Base-by-base conservation (phyloP, 1,140 invertebrate genomes). In the Phymastichus coffea region DNA sequence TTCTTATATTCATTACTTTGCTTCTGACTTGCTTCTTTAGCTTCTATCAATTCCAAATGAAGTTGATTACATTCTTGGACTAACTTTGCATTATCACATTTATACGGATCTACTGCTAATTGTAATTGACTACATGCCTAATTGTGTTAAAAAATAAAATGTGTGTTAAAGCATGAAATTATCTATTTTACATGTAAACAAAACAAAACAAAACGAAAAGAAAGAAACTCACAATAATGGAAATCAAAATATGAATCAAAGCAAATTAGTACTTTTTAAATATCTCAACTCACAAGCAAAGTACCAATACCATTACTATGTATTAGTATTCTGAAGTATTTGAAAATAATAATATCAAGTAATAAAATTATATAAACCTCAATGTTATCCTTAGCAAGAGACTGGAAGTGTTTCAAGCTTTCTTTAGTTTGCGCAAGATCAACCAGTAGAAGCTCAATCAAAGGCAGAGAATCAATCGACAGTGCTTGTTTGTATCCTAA, bases 391-490 rank as follows among this genome's bases (percentile, higher is more conserved):
- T 88, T 84, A 6, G 86, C 85, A 43, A 88, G 72, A 44, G 86
- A 84, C 80, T 92, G 92, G 66, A 89, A 89, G 77, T 91, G 86
- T 68, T 89, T 86, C 25, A 93, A 77, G 70, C 86, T 91, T 51
- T 88, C 85, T 23, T 89, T 92, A 17, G 90, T 92, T 71, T 90
- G 85, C 52, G 92, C 76, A 47, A 93, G 80, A 79, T 93, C 91
- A 51, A 83, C 83, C 56, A 91, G 72, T 57, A 93, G 74, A 72
- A 84, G 85, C 78, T 92, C 88, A 61, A 92, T 86, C 54, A 93
- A 76, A 40, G 88, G 86, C 25, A 92, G 73, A 62, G 86, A 85
- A 65, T 93, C 91, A 19, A 87, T 69, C 1, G 85, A 83, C 43
- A 93, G 78, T n/a, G 81, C 74, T 72, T 91, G 86, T 55, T 82